These are phyloP conservation scores for Glyphotaelius pellucidus DNA, from an alignment of 2,888 invertebrate genomes.

Conservation along the genomic window DNA sequence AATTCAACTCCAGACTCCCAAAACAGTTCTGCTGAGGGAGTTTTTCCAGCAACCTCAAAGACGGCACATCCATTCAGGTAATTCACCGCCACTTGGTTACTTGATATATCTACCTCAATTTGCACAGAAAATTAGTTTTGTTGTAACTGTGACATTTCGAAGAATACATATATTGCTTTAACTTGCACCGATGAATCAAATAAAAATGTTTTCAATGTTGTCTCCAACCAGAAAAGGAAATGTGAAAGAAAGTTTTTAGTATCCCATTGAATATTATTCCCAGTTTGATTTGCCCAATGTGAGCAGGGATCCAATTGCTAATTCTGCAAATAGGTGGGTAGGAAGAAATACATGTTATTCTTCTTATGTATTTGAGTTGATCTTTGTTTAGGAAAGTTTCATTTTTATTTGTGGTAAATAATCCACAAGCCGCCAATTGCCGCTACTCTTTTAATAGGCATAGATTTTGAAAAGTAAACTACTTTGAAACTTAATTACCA, in stretches of 20 bases:
- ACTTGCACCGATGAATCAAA: neutral
- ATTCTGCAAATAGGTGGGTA: neutral
- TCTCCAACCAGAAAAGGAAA: neutral
- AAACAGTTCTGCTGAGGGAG: constrained; percentile 85
- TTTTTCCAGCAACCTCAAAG: constrained; percentile 81
- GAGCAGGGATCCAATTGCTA: neutral
- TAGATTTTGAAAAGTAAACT: too few species aligned
- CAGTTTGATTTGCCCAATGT: neutral
- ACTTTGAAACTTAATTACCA: too few species aligned
- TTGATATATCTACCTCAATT: neutral
- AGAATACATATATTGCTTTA: constrained; percentile 60
- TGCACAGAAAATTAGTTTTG: neutral
- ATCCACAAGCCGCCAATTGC: too few species aligned
- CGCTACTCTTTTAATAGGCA: too few species aligned
- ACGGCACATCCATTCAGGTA: constrained; percentile 86
- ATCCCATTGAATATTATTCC: neutral
- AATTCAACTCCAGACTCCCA: constrained; percentile 87
- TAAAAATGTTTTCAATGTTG: neutral
- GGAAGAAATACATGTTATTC: neutral
- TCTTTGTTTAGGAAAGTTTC: too few species aligned
- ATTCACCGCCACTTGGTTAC: constrained; percentile 39
- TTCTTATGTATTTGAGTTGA: neutral
- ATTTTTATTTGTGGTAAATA: too few species aligned
- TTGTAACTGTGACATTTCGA: neutral
- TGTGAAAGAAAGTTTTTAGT: neutral